Evolutionary conservation across 2,113 vertebrate species (phyloP).

Genomic region (Isurus oxyrinchus): DNA sequence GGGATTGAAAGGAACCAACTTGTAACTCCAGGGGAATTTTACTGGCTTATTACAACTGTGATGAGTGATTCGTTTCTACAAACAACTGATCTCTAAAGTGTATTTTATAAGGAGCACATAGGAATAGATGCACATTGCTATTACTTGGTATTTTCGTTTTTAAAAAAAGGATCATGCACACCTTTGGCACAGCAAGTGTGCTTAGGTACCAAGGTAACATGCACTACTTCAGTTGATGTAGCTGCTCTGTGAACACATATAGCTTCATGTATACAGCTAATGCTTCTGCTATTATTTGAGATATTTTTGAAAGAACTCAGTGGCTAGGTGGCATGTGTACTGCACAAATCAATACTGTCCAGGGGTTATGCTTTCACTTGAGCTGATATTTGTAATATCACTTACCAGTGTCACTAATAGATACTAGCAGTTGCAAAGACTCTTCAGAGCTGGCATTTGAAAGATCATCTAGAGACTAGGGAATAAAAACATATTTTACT

Average conservation of each 20-base stretch:
- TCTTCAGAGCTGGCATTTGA: slow-evolving; percentile 82
- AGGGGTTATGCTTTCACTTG: neutral
- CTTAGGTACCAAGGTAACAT: no score
- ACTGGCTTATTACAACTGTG: neutral
- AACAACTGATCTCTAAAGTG: neutral
- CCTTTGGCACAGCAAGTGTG: neutral
- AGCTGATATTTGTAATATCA: slow-evolving; percentile 26
- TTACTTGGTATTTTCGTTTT: neutral
- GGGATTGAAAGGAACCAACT: neutral
- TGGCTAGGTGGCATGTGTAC: neutral
- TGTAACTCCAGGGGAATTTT: neutral
- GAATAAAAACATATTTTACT: slow-evolving; percentile 31
- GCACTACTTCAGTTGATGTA: neutral
- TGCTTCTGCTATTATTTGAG: neutral
- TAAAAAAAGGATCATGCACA: neutral
- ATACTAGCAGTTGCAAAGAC: slow-evolving; percentile 76
- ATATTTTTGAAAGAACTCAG: neutral
- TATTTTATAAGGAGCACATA: neutral
- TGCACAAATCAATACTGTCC: neutral
- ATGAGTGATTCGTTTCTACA: neutral
- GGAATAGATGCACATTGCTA: neutral
- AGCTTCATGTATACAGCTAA: neutral
- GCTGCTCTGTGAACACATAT: neutral
- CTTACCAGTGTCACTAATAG: slow-evolving; percentile 97
- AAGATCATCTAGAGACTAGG: slow-evolving; percentile 91